Conservation (phyloP, 2,888 invertebrate species). For the Diarsia dahlii region DNA sequence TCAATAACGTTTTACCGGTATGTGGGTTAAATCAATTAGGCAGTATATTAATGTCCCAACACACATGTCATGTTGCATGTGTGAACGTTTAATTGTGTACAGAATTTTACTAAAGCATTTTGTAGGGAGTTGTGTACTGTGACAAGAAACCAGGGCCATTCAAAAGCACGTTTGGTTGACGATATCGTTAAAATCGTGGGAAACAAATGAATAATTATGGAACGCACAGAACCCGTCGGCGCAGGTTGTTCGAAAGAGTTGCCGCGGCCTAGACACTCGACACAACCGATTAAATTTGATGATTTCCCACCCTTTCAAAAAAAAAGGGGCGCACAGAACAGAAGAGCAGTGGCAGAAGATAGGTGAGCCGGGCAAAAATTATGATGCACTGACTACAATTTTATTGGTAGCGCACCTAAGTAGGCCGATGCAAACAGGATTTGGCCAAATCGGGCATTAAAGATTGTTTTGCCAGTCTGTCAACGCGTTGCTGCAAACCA, state of each 20-base stretch:
- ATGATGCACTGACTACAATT: neutral
- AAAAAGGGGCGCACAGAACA: too few species aligned
- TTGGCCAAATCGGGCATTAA: neutral
- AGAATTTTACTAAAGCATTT: neutral
- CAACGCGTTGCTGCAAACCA: neutral
- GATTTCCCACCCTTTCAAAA: too few species aligned
- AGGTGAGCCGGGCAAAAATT: too few species aligned
- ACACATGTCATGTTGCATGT: conserved; percentile 26
- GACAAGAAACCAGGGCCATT: too few species aligned
- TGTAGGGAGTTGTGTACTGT: neutral
- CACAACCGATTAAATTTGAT: too few species aligned
- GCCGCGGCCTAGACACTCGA: too few species aligned
- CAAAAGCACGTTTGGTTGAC: too few species aligned
- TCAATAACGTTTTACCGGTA: conserved; percentile 28
- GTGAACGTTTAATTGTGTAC: neutral
- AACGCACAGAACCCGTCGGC: too few species aligned
- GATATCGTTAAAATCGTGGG: too few species aligned
- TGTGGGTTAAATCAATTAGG: conserved; percentile 60
- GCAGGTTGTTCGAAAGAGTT: too few species aligned
- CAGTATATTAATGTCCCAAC: conserved; percentile 47
- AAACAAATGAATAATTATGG: too few species aligned
- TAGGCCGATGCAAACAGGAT: neutral
- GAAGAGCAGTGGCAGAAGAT: too few species aligned
- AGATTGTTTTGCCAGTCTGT: neutral
- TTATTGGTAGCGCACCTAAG: neutral